Percentiles rank a stretch among this genome's conserved stretches.
Evolutionary conservation across 2,797 vertebrate genomes (phyloP).

Genomic region (Anas capensis): DNA sequence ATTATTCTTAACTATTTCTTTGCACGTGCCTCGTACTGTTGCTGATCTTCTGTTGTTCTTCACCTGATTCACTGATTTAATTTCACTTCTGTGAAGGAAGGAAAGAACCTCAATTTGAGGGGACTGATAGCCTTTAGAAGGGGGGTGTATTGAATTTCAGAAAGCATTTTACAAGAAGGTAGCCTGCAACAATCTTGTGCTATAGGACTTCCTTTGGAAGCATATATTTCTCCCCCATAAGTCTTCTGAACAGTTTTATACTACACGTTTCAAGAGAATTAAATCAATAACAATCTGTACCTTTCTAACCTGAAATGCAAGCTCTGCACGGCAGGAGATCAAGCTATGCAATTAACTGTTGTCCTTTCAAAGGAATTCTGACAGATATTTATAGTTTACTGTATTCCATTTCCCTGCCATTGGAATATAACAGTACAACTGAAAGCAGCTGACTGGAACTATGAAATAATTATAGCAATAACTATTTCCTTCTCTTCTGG

Average conservation of each 20-base stretch:
- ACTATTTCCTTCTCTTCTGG: constrained; percentile 64
- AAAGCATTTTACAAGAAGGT: constrained; percentile 34
- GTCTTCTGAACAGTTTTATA: constrained; percentile 72
- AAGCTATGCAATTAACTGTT: constrained; percentile 75
- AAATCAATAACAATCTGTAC: constrained; percentile 77
- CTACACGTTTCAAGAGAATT: constrained; percentile 74
- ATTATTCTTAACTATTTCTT: constrained; percentile 22
- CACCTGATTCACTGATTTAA: constrained; percentile 61
- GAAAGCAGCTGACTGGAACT: constrained; percentile 72
- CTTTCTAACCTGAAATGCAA: constrained; percentile 74
- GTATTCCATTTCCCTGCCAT: constrained; percentile 69
- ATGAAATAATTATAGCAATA: constrained; percentile 74
- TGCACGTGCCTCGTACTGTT: not conserved
- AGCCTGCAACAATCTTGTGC: constrained; percentile 7
- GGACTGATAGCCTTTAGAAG: constrained; percentile 12
- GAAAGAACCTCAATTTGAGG: constrained; percentile 9
- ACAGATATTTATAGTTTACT: constrained; percentile 76
- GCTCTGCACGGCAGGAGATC: constrained; percentile 68
- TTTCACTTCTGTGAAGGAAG: constrained; percentile 52
- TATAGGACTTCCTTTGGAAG: constrained; percentile 59
- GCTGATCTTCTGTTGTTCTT: constrained; percentile 40
- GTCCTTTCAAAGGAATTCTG: constrained; percentile 75
- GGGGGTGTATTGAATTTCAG: constrained; percentile 45
- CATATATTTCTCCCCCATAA: constrained; percentile 62
- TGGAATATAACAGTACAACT: constrained; percentile 58